A percentile compares a stretch with the other conserved stretches of the same genome.
Evolutionary conservation across 2,888 invertebrate species (phyloP).

Genomic region (Exocentrus adspersus): DNA sequence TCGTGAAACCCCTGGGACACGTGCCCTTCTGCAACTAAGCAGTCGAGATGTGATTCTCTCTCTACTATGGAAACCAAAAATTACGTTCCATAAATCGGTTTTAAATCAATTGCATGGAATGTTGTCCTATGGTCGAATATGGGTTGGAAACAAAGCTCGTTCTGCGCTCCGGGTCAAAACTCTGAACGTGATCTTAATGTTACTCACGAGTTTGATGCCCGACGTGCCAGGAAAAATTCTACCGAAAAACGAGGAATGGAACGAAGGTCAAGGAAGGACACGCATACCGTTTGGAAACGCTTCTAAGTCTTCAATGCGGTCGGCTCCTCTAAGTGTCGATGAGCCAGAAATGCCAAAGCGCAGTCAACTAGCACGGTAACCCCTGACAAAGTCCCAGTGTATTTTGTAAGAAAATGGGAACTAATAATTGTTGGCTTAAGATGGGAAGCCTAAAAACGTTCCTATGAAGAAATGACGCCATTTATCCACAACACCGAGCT

Average conservation of each 20-base stretch:
- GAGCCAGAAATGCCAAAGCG: neutral
- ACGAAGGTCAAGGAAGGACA: neutral
- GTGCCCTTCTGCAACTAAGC: constrained; percentile 20
- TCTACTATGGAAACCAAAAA: constrained; percentile 31
- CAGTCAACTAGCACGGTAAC: too few relatives aligned
- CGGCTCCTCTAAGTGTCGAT: too few relatives aligned
- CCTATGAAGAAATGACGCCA: neutral
- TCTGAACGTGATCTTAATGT: neutral
- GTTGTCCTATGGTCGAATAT: constrained; percentile 32
- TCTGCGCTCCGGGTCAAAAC: neutral
- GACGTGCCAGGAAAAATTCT: too few relatives aligned
- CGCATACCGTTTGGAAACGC: too few relatives aligned
- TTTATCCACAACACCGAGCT: constrained; percentile 30
- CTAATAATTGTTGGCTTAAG: constrained; percentile 38
- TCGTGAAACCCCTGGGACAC: constrained; percentile 23
- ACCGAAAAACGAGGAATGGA: neutral
- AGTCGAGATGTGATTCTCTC: constrained; percentile 31
- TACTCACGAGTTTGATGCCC: neutral
- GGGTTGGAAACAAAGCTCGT: constrained; percentile 16
- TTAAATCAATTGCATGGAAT: constrained; percentile 6
- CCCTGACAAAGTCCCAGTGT: too few relatives aligned
- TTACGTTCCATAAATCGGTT: constrained; percentile 6
- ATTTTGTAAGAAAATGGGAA: constrained; percentile 39
- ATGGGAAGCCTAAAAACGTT: constrained; percentile 26
- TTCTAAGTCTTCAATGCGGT: neutral